phyloP scores from a whole-genome alignment of 2,113 vertebrate species.

The Xiphorhynchus elegans region DNA sequence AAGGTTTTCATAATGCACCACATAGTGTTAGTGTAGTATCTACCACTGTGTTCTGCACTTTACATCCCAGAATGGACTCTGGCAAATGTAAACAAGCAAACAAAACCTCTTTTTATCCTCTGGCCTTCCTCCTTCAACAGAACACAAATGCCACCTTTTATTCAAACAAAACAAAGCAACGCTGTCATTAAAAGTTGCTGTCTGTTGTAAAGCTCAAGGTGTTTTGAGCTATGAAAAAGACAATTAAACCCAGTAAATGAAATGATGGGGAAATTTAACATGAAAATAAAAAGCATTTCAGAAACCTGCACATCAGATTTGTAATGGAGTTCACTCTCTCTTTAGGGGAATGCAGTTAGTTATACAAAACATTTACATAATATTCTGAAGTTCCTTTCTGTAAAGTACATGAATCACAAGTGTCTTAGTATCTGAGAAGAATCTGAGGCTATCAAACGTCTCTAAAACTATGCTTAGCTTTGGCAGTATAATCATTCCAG shows the following conservation, averaged over 20 bases:
- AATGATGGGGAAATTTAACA: conserved; percentile 1
- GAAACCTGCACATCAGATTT: neutral
- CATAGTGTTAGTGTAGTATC: neutral
- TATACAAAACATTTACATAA: neutral
- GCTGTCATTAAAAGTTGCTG: neutral
- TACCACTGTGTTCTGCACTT: conserved; percentile 13
- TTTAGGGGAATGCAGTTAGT: neutral
- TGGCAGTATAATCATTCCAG: neutral
- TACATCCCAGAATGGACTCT: neutral
- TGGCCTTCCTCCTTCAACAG: neutral
- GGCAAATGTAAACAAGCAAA: neutral
- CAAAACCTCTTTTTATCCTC: neutral
- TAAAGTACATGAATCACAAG: neutral
- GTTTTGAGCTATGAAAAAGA: neutral
- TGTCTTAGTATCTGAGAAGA: neutral
- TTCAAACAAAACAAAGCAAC: conserved; percentile 28
- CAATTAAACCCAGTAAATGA: neutral
- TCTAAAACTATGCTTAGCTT: neutral
- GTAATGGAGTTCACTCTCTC: neutral
- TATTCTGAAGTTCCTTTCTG: neutral
- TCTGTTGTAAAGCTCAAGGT: neutral
- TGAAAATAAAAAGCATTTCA: neutral
- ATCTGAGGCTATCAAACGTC: neutral
- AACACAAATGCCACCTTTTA: neutral
- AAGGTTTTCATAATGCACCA: conserved; percentile 28